Conservation (phyloP, 1,140 invertebrate genomes). For the Melanaphis sacchari region DNA sequence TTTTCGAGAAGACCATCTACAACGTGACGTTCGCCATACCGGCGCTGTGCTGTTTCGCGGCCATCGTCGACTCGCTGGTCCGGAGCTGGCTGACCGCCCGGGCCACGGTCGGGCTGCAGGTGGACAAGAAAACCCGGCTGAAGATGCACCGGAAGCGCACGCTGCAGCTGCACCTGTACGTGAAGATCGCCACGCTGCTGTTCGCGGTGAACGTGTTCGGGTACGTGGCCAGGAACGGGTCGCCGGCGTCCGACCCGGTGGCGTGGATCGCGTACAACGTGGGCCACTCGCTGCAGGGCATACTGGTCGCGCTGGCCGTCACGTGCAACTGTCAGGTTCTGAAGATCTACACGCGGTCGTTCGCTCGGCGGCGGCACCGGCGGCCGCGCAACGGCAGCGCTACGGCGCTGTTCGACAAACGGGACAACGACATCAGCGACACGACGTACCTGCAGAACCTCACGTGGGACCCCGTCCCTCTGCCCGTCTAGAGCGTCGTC, state of each 20-base stretch:
- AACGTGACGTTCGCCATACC: conserved; percentile 66
- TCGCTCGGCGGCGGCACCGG: conserved; percentile 34
- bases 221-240: conserved; percentile 46
- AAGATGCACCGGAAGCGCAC: conserved; percentile 69
- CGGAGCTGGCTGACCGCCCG: conserved; percentile 66
- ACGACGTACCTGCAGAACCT: conserved; percentile 48
- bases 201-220: conserved; percentile 61
- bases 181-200: conserved; percentile 65
- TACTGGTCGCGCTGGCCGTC: conserved; percentile 70
- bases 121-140: conserved; percentile 69
- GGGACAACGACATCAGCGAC: conserved; percentile 50
- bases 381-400: conserved; percentile 34
- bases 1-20: conserved; percentile 65
- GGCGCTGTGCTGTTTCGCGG: conserved; percentile 64
- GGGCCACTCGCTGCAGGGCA: conserved; percentile 67
- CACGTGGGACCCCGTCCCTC: conserved; percentile 50
- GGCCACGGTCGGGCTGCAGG: conserved; percentile 66
- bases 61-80: conserved; percentile 64
- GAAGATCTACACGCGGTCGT: conserved; percentile 58
- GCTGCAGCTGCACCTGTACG: conserved; percentile 70
- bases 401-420: conserved; percentile 43
- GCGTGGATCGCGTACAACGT: conserved; percentile 66
- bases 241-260: conserved; percentile 56
- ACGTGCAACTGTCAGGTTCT: conserved; percentile 69
- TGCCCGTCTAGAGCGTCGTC: neutral